Evolutionary conservation across 2,888 invertebrate species (phyloP), one percentile per base, ranked within the genome.

Genomic region (Argynnis bischoffii): DNA sequence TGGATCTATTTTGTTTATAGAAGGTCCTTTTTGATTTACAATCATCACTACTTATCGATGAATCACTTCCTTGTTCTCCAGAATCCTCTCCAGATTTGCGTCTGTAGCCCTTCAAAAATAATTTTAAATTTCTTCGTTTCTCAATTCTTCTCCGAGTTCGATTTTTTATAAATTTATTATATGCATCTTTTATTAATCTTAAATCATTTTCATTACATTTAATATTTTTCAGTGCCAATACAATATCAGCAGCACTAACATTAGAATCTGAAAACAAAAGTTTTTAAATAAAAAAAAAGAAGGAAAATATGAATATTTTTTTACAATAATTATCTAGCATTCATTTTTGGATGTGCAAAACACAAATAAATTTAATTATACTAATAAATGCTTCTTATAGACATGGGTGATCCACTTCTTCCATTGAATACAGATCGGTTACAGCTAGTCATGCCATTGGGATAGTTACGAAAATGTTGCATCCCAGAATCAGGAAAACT

Each of bases 11-110:
- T 60, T 77, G 75, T 69, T 75, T 81, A 65, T 75, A 77, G 57
- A 74, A 69, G 55, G 83, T 84, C 72, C 76, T 81, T 31, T 73
- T 73, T 2, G 89, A 88, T 67, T 77, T 79, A 70, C 81, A 78
- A 73, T 87, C 88, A 79, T 89, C 86, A 79, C 87, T 87, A 69
- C 87, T 88, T 31, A 83, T 69, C 6, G 90, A 88, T 26, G 90
- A 90, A 72, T 86, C 80, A 79, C 89, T 88, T 16, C 80, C 89
- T 71, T 79, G 81, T 15, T 88, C 88, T 6, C 86, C 88, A 0
- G 89, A 90, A 69, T 89, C 88, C 76, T 83, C 79, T 0, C 83
- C 82, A 48, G 81, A 83, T 75, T 74, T 81, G 41, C 78, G 76
- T 67, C 77, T 76, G 5, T 72, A 74, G n/a, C 76, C 74, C 77